Conservation (phyloP, 35 echinoderm and acorn worm genomes). For the Acanthaster planci region DNA sequence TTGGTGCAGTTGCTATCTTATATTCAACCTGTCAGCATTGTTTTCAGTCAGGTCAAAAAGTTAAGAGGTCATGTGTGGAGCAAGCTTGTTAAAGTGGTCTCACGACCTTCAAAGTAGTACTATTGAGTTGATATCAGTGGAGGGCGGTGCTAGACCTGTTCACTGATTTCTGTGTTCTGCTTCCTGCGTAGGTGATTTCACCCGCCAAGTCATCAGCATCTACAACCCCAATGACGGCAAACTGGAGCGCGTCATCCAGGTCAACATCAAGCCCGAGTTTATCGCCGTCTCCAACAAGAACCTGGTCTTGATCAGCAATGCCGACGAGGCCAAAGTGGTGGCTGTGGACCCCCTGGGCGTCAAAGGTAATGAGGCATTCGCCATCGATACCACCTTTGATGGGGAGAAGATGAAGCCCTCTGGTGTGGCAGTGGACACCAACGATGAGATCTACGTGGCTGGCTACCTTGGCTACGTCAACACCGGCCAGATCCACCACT, state of each 20-base stretch:
- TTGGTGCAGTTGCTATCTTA: too few species aligned
- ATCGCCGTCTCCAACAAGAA: conserved; percentile 1
- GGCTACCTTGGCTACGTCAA: conserved; percentile 15
- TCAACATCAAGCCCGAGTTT: conserved; percentile 18
- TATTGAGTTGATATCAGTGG: too few species aligned
- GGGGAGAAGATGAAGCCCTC: conserved; percentile 18
- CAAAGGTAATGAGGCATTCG: conserved; percentile 9
- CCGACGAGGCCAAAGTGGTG: not conserved
- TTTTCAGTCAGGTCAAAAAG: too few species aligned
- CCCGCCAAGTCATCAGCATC: conserved; percentile 7
- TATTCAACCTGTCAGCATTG: too few species aligned
- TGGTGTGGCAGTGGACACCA: not conserved
- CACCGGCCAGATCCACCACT: conserved; percentile 23
- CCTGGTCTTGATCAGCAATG: not conserved
- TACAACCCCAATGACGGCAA: conserved; percentile 2
- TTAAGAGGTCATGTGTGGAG: too few species aligned
- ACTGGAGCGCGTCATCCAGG: not conserved
- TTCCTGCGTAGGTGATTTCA: not conserved
- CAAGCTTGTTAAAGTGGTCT: too few species aligned
- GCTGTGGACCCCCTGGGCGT: conserved; percentile 1
- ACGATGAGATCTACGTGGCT: not conserved
- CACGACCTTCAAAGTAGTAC: too few species aligned
- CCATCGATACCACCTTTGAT: not conserved
- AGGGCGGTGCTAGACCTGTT: too few species aligned
- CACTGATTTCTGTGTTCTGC: not conserved